Percentiles rank a stretch among this genome's conserved stretches.
phyloP scores from a whole-genome alignment of 2,888 invertebrate genomes.

The Isotomurus palustris region DNA sequence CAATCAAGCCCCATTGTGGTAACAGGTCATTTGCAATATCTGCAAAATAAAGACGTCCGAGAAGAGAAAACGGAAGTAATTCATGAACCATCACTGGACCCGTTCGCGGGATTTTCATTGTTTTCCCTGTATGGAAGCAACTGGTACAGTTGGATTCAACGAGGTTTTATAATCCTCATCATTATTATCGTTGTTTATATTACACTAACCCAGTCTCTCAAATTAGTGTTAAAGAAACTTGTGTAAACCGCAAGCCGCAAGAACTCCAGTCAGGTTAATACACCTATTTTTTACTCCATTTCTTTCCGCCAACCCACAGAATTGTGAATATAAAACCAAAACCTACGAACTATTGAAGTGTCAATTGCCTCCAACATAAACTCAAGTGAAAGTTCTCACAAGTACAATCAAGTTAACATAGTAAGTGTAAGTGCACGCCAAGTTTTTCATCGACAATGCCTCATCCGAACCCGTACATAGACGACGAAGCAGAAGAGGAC shows the following conservation, averaged over 20 bases:
- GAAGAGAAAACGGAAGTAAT: background rate
- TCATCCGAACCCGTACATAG: background rate
- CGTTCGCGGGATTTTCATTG: background rate
- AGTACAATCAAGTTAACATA: no score
- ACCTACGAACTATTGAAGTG: no score
- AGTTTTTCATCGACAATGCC: background rate
- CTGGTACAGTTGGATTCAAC: background rate
- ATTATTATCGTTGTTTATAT: background rate
- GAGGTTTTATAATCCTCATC: background rate
- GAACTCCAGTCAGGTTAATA: background rate
- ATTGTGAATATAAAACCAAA: no score
- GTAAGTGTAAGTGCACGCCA: no score
- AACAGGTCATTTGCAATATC: constrained; percentile 16
- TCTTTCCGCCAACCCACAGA: no score
- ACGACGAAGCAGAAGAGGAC: background rate
- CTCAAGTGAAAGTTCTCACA: background rate
- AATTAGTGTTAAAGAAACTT: background rate
- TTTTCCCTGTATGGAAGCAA: constrained; percentile 4
- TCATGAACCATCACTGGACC: background rate
- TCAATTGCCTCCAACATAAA: background rate
- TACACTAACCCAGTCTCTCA: background rate
- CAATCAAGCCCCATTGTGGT: background rate
- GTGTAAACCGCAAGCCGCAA: background rate
- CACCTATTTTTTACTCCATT: background rate
- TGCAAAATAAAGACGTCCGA: background rate